These are phyloP conservation scores for Gymnocheta viridis DNA, from an alignment of 2,888 invertebrate species.

Conservation along the genomic window DNA sequence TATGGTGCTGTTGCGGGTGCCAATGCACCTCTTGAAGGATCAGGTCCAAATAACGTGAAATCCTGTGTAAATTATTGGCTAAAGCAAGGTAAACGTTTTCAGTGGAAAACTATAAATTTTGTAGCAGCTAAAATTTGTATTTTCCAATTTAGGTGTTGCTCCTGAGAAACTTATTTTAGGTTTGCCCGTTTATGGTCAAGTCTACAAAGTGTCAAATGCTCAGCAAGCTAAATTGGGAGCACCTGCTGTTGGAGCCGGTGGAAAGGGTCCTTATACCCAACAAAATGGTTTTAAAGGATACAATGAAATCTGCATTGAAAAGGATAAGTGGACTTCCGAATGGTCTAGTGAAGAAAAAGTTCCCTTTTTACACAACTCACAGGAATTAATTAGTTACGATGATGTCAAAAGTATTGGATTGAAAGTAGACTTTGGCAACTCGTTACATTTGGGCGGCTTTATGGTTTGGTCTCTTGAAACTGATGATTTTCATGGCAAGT, in stretches of 20 bases:
- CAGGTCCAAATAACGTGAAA: conserved; percentile 89
- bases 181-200: conserved; percentile 87
- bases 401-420: conserved; percentile 89
- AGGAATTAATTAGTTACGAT: conserved; percentile 96
- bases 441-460: conserved; percentile 89
- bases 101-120: not conserved
- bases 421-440: conserved; percentile 91
- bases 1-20: conserved; percentile 71
- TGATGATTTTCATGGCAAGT: conserved; percentile 94
- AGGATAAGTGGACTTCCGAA: not conserved
- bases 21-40: conserved; percentile 73
- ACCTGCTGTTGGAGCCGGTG: conserved; percentile 27
- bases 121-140: no score
- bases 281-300: conserved; percentile 87
- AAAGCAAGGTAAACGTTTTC: conserved; percentile 83
- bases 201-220: conserved; percentile 84
- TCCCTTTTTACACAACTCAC: conserved; percentile 86
- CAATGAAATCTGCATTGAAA: conserved; percentile 84
- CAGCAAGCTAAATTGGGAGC: conserved; percentile 46
- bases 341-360: conserved; percentile 15
- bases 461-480: conserved; percentile 90
- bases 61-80: conserved; percentile 94
- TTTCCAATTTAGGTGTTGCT: conserved; percentile 82
- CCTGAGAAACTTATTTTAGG: conserved; percentile 87
- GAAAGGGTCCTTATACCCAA: conserved; percentile 85